phyloP scores from a whole-genome alignment of 2,888 invertebrate genomes.

The Ophion obscuratus region DNA sequence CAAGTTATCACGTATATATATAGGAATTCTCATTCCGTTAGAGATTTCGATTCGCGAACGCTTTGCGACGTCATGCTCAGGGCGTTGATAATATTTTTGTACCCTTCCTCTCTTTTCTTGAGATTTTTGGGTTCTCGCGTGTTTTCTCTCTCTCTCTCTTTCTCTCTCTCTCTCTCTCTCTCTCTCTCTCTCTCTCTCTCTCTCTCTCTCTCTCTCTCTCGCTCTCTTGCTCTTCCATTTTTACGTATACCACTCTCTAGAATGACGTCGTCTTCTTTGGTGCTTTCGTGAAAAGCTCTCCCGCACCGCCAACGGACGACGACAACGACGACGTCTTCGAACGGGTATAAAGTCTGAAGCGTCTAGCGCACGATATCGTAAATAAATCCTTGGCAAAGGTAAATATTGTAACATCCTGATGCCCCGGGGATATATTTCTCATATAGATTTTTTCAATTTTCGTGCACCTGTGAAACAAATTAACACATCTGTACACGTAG shows the following conservation, averaged over 20 bases:
- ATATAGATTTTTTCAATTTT: constrained; percentile 13
- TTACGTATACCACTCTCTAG: constrained; percentile 11
- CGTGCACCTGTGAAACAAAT: constrained; percentile 16
- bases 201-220: neutral
- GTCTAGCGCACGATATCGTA: constrained; percentile 26
- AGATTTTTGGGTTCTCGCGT: neutral
- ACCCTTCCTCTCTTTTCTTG: constrained; percentile 13
- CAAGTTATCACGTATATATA: neutral
- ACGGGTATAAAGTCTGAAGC: constrained; percentile 21
- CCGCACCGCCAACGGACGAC: constrained; percentile 9
- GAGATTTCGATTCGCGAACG: constrained; percentile 48
- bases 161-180: neutral
- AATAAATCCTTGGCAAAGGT: constrained; percentile 39
- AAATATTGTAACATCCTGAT: constrained; percentile 37
- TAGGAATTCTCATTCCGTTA: constrained; percentile 28
- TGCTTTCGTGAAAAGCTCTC: constrained; percentile 38
- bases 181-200: neutral
- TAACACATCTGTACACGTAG: neutral
- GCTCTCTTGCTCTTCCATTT: neutral
- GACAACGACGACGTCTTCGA: neutral
- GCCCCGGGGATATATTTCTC: neutral
- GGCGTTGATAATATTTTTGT: constrained; percentile 51
- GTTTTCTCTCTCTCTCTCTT: neutral
- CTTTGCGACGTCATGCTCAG: constrained; percentile 32
- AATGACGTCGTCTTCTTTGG: constrained; percentile 16